A percentile compares a stretch with the other conserved stretches of the same genome.
Evolutionary conservation across 2,113 vertebrate species (phyloP).

Genomic region (Panthera uncia): DNA sequence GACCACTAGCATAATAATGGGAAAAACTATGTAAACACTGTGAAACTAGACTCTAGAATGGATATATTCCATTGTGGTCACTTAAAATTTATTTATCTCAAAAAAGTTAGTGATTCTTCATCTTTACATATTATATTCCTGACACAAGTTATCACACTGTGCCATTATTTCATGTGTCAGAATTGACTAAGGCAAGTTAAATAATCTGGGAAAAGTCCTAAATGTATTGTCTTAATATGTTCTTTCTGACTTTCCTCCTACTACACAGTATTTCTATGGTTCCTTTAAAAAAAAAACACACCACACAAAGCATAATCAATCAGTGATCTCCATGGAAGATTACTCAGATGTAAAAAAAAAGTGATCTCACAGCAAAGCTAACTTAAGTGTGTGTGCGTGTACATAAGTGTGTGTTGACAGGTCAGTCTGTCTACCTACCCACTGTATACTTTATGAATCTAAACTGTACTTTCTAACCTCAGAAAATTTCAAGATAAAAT

Average conservation of each 20-base stretch:
- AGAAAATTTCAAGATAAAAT: not conserved
- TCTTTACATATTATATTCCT: not conserved
- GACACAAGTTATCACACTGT: not conserved
- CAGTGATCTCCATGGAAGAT: not conserved
- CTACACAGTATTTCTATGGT: not conserved
- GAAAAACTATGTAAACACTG: not conserved
- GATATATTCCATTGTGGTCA: not conserved
- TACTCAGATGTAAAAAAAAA: not conserved
- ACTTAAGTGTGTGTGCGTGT: not conserved
- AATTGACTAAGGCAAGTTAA: not conserved
- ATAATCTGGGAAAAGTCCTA: not conserved
- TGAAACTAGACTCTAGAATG: not conserved
- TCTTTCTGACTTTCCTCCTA: not conserved
- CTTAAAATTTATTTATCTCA: not conserved
- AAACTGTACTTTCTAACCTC: not conserved
- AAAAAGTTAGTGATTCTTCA: not conserved
- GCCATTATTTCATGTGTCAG: not conserved
- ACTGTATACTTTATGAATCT: not conserved
- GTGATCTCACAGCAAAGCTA: not conserved
- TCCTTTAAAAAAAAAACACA: not conserved
- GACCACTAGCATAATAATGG: not conserved
- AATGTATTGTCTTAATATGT: not conserved
- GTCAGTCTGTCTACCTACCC: not conserved
- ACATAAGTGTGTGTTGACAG: not conserved
- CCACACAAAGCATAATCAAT: not conserved